A percentile compares a stretch with the other conserved stretches of the same genome.
phyloP scores from a whole-genome alignment of 1,140 invertebrate genomes.

The Drosophila melanogaster region Release_6_plus_ISO1_MT NT_033777.3:24696001-24696500 shows the following conservation, averaged over 20 bases:
- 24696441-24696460: slow-evolving; percentile 30
- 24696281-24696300: slow-evolving; percentile 59
- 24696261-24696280: slow-evolving; percentile 22
- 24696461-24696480: slow-evolving; percentile 45
- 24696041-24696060: slow-evolving; percentile 73
- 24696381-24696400: slow-evolving; percentile 13
- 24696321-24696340: slow-evolving; percentile 47
- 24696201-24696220: slow-evolving; percentile 36
- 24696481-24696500: slow-evolving; percentile 34
- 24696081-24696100: slow-evolving; percentile 88
- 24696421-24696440: slow-evolving; percentile 56
- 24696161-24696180: slow-evolving; percentile 31
- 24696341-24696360: slow-evolving; percentile 48
- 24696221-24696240: slow-evolving; percentile 62
- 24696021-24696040: slow-evolving; percentile 50
- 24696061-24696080: slow-evolving; percentile 80
- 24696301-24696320: slow-evolving; percentile 61
- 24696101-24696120: slow-evolving; percentile 90
- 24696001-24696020: slow-evolving; percentile 52
- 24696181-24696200: slow-evolving; percentile 19
- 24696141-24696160: slow-evolving; percentile 36
- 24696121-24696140: slow-evolving; percentile 88
- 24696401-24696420: slow-evolving; percentile 35
- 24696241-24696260: slow-evolving; percentile 41
- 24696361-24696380: slow-evolving; percentile 10